Base-by-base conservation (phyloP, 2,113 vertebrate species). In the Apus apus region DNA sequence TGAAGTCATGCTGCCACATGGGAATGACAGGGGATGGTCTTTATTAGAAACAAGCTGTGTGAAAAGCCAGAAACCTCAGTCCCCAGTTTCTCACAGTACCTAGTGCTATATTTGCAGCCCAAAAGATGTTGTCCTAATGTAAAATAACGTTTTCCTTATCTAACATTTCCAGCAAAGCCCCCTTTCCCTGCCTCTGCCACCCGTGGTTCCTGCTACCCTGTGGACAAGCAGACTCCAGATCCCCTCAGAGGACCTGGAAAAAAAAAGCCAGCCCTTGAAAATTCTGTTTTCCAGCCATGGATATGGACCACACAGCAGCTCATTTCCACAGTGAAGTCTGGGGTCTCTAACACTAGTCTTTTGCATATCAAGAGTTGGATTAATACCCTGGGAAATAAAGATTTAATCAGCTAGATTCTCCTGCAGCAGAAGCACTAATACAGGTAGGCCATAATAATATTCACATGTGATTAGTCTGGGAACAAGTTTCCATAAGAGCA, bases 1-100 rank as follows among this genome's bases (percentile, higher is more conserved):
- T 22, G 43, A 67, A 89, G 77, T 56, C 62, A 80, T 20, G 9
- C 45, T 93, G 78, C 91, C 88, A 65, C 86, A 23, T 68, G 81
- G 90, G 89, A 94, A 65, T 22, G 64, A 53, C 6, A 45, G 85
- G 82, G 77, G 94, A 92, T 90, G 48, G 62, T 58, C 85, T 89
- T 90, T 64, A 74, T 77, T 89, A 84, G 19, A 77, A 75, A 68
- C 68, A 68, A 51, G 66, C 56, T 67, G 74, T 11, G 34, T 68
- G 66, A 74, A 75, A 91, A 85, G 80, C 70, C 87, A 87, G 45
- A 90, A 91, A 86, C 57, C 23, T 87, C 71, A 73, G 45, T 0
- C 11, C 54, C 16, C 45, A 34, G 25, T 48, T 74, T 71, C 77
- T 84, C 48, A 77, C 77, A 91, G 45, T n/a, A 82, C 38, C 66